Evolutionary conservation across 1,140 invertebrate species (phyloP), one percentile per base, ranked within the genome.

Genomic region (Microplitis demolitor): DNA sequence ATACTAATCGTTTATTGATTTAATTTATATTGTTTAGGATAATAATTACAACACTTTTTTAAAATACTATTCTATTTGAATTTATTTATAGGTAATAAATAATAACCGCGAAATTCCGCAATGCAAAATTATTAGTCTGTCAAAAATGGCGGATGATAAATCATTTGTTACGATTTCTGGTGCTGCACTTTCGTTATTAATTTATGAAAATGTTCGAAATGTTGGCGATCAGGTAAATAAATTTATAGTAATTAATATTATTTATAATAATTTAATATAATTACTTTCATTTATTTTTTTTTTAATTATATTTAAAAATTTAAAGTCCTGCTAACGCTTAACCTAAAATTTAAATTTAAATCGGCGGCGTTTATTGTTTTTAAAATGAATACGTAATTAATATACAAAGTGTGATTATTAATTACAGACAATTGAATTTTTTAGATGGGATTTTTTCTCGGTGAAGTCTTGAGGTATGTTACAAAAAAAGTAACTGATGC

Each of bases 401-500:
- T 6, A 24, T 35, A 39, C 37, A 45, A 66, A 24, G 24, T 24
- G 24, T 24, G 2, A 24, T 24, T 24, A 24, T 24, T 72, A 24
- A 67, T 51, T 39, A 34, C 6, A 5, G n/a, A 67, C 60, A 11
- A 33, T 34, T 67, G 37, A 14, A 14, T 50, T 6, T 84, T 90
- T 58, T 78, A 92, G 91, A 90, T 91, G 80, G 91, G 91, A 3
- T 91, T 92, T 82, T 83, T 92, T 5, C 82, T 91, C 31, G 91
- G 91, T 9, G 89, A 91, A 74, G 86, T 89, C 2, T 83, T 88
- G 31, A 87, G 88, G 34, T 88, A 88, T 82, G 86, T 90, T 58
- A 89, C 88, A n/a, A 91, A 91, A 82, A 90, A 90, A 58, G 90
- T 91, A 76, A 91, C 90, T 6, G 91, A 92, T 80, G 87, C 88